Conservation (phyloP, 2,888 invertebrate species). For the Ormyrus nitidulus region DNA sequence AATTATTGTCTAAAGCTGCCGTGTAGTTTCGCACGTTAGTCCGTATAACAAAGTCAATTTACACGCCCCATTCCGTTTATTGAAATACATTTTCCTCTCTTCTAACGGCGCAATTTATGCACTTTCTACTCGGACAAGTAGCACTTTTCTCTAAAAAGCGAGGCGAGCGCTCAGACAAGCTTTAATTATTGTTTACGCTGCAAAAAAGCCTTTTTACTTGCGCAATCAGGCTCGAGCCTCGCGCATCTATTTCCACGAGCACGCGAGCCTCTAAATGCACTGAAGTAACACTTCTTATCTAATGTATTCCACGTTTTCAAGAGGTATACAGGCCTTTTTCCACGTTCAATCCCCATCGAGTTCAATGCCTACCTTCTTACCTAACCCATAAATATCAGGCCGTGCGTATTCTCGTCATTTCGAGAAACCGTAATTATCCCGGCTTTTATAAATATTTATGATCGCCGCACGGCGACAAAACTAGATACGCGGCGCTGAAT, state of each 20-base stretch:
- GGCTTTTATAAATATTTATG: too few species aligned
- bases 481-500: not conserved
- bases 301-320: conserved; percentile 30
- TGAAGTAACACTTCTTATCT: conserved; percentile 22
- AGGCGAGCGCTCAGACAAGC: too few species aligned
- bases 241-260: conserved; percentile 13
- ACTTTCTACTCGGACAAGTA: too few species aligned
- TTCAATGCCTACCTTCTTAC: not conserved
- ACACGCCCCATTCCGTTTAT: not conserved
- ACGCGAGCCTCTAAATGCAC: not conserved
- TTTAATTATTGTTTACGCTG: not conserved
- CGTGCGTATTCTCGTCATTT: too few species aligned
- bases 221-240: not conserved
- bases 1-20: conserved; percentile 17
- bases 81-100: not conserved
- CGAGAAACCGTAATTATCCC: too few species aligned
- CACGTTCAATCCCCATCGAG: conserved; percentile 13
- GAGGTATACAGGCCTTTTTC: not conserved
- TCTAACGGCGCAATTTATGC: not conserved
- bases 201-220: not conserved
- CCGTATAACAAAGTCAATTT: not conserved
- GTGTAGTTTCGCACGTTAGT: conserved; percentile 14
- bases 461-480: too few species aligned
- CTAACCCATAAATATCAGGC: too few species aligned
- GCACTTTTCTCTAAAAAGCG: too few species aligned